phyloP scores from a whole-genome alignment of 2,888 invertebrate species.

The Nymphalis c-album region DNA sequence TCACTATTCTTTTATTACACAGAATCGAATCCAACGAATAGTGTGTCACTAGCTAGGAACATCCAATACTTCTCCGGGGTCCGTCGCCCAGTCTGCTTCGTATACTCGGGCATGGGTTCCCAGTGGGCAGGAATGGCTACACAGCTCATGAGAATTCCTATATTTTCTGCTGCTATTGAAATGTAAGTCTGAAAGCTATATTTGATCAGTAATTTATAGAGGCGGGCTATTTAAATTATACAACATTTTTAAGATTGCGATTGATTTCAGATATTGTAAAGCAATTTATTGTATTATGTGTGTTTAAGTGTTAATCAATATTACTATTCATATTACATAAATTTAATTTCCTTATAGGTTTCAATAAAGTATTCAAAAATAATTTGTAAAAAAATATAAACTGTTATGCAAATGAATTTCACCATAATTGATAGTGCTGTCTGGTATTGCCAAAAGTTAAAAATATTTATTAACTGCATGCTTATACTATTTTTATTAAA shows the following conservation, averaged over 20 bases:
- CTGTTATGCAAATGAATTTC: background rate
- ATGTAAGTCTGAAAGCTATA: constrained; percentile 32
- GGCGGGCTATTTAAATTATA: background rate
- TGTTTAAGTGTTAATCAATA: no score
- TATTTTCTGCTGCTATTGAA: constrained; percentile 73
- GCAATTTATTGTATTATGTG: no score
- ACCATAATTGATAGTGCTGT: no score
- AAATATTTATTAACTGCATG: background rate
- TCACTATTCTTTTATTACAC: constrained; percentile 14
- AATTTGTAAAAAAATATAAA: no score
- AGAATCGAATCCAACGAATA: background rate
- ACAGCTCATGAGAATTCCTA: constrained; percentile 78
- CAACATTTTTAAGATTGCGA: no score
- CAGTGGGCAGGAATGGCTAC: constrained; percentile 84
- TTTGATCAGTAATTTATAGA: no score
- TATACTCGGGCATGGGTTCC: constrained; percentile 85
- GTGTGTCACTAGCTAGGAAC: background rate
- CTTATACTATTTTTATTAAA: background rate
- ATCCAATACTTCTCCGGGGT: background rate
- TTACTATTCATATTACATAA: no score
- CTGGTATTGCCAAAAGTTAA: no score
- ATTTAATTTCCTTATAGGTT: no score
- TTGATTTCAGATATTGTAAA: no score
- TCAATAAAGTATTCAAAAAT: no score
- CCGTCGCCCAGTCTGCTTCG: constrained; percentile 80